phyloP scores from a whole-genome alignment of 2,888 invertebrate species.

The Nemotelus pantherinus region DNA sequence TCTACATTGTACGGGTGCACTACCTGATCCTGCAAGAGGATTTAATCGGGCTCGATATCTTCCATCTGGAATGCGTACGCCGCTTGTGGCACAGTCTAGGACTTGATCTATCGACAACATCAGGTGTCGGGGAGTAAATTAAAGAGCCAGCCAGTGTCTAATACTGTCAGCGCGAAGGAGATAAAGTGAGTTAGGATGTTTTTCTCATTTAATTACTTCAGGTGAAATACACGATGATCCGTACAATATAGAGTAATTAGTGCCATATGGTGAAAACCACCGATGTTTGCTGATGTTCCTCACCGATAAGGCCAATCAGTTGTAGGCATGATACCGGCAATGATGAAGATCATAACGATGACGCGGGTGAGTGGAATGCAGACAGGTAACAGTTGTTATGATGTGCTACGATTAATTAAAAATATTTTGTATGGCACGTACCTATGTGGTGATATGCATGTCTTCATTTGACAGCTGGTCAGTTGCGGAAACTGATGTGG shows the following conservation, averaged over 20 bases:
- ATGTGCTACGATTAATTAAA: slow-evolving; percentile 36
- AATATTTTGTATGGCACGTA: background rate
- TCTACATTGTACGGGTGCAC: background rate
- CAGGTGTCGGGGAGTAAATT: slow-evolving; percentile 39
- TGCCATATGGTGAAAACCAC: slow-evolving; percentile 34
- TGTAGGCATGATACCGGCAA: slow-evolving; percentile 10
- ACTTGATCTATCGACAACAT: slow-evolving; percentile 14
- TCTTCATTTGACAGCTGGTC: no score
- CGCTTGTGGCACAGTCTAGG: background rate
- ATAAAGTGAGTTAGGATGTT: slow-evolving; percentile 34
- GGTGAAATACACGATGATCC: background rate
- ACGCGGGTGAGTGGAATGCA: background rate
- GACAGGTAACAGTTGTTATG: slow-evolving; percentile 28
- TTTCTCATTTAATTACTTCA: slow-evolving; percentile 14
- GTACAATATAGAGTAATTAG: background rate
- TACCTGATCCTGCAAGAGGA: background rate
- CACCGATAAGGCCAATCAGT: slow-evolving; percentile 25
- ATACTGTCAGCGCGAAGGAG: slow-evolving; percentile 21
- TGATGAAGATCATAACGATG: background rate
- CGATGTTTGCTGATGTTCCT: slow-evolving; percentile 25
- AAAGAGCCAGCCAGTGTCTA: slow-evolving; percentile 23
- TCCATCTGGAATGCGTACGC: slow-evolving; percentile 3
- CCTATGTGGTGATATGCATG: no score
- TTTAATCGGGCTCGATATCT: background rate
- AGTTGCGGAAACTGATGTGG: no score